Base-by-base conservation (phyloP, 92 coral and sea anemone genomes). In the Actinostola sp. region DNA sequence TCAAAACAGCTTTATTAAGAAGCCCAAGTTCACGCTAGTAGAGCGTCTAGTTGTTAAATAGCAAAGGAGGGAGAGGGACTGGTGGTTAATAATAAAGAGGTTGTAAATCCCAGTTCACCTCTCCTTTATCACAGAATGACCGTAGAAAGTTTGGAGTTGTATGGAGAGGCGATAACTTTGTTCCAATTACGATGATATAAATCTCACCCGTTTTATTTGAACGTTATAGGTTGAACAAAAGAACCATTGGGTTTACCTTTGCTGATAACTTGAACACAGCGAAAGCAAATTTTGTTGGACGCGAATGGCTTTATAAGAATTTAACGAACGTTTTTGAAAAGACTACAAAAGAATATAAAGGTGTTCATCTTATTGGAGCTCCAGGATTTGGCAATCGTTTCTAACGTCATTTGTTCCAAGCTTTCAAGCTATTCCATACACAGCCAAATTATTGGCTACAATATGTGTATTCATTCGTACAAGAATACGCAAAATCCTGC, bases 311-410 rank as follows among this genome's bases (percentile, higher is more conserved):
- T 4, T 79, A 55, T 14, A 66, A 75, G 50, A 42, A 52, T 20
- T 29, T 75, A 29, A 28, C 53, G 6, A 39, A 64, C 43, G 19
- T 38, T 12, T 41, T 71, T 0, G 45, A 15, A 11, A 35, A 70
- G 32, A 25, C 34, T 15, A 48, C 27, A 12, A 14, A 32, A 10
- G 61, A 26, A 12, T 49, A 23, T 0, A 16, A 23, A 12, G 88
- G 89, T 1, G 87, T 85, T 16, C 60, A 85, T 16, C 67, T 92
- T 17, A 43, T 66, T 41, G 97, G 91, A 8, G 93, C 87, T 24
- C 97, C 97, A n/a, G 97, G 97, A 5, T 68, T 82, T 11, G 97
- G 97, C 31, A 92, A 92, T 93, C 20, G 52, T 88, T 35, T 80
- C 98, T 16, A 80, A 89, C 24, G 51, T 93, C 38, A 78, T 93